Conservation (phyloP, 2,113 vertebrate genomes). For the Gnathonemus longibarbis region DNA sequence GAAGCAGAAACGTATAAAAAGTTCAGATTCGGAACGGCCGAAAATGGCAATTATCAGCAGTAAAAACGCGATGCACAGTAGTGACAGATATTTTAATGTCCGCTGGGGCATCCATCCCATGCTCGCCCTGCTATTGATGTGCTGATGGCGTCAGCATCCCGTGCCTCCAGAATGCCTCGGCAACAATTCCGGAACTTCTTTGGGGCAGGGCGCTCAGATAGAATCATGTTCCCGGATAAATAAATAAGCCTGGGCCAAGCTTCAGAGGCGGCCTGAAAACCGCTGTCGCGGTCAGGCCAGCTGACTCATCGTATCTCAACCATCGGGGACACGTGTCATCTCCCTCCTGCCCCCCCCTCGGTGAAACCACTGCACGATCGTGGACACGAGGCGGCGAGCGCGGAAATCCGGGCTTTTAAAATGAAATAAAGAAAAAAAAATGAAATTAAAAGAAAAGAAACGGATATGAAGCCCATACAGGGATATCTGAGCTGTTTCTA, state of each 20-base stretch:
- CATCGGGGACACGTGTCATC: not conserved
- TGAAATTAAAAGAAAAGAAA: not conserved
- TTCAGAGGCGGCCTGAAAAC: not conserved
- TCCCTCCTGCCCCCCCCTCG: not conserved
- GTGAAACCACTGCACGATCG: not conserved
- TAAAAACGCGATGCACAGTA: not conserved
- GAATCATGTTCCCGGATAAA: not conserved
- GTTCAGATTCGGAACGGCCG: not conserved
- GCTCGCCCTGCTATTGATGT: not conserved
- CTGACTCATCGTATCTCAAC: not conserved
- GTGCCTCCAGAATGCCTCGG: slow-evolving; percentile 28
- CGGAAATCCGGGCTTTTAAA: not conserved
- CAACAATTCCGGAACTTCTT: slow-evolving; percentile 30
- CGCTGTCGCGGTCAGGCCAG: not conserved
- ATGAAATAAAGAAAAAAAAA: not conserved
- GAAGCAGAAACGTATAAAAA: not conserved
- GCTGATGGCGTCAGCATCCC: not conserved
- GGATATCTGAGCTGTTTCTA: slow-evolving; percentile 24
- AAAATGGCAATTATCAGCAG: not conserved
- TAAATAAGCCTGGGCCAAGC: not conserved
- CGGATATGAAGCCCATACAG: slow-evolving; percentile 28
- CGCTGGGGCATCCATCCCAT: not conserved
- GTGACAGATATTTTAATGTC: not conserved
- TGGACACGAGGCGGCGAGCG: not conserved
- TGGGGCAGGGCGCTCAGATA: not conserved